A percentile compares a stretch with the other conserved stretches of the same genome.
These are phyloP conservation scores for Aurelia aurita complex sp. Pacific DNA, from an alignment of 30 jellyfish, hydroid and myxozoan genomes.

Conservation along the genomic window DNA sequence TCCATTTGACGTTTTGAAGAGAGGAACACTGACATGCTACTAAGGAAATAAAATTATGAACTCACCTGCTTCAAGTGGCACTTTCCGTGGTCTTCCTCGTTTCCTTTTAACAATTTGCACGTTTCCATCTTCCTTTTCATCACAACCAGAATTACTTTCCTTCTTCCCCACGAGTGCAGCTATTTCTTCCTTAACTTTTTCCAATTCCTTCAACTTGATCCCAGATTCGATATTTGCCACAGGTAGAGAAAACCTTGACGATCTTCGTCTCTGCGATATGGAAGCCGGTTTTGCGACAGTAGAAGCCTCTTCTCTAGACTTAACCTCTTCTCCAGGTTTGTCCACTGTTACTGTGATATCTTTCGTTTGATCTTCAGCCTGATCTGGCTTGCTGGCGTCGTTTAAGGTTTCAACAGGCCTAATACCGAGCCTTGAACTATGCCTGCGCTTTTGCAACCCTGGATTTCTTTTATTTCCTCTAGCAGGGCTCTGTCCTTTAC, in stretches of 20 bases:
- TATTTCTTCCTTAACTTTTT: neutral
- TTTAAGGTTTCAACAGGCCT: neutral
- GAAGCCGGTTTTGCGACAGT: neutral
- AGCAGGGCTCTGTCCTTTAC: no score
- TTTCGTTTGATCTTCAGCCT: neutral
- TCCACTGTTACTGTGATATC: neutral
- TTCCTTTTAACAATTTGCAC: constrained; percentile 1
- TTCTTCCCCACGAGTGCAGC: neutral
- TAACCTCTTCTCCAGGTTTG: neutral
- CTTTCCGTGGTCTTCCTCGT: constrained; percentile 38
- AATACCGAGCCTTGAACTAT: neutral
- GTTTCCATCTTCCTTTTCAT: neutral
- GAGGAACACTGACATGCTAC: no score
- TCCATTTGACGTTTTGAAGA: no score
- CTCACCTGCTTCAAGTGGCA: neutral
- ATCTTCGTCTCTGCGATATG: neutral
- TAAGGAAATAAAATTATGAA: no score
- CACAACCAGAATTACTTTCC: neutral
- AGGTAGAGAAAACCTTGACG: neutral
- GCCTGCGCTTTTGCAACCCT: neutral
- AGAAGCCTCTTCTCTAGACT: neutral
- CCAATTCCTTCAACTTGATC: neutral
- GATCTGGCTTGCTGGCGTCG: neutral
- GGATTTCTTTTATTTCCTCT: neutral
- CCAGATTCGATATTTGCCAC: neutral